Evolutionary conservation across 2,113 vertebrate genomes (phyloP).

Genomic region (Capricornis sumatraensis): DNA sequence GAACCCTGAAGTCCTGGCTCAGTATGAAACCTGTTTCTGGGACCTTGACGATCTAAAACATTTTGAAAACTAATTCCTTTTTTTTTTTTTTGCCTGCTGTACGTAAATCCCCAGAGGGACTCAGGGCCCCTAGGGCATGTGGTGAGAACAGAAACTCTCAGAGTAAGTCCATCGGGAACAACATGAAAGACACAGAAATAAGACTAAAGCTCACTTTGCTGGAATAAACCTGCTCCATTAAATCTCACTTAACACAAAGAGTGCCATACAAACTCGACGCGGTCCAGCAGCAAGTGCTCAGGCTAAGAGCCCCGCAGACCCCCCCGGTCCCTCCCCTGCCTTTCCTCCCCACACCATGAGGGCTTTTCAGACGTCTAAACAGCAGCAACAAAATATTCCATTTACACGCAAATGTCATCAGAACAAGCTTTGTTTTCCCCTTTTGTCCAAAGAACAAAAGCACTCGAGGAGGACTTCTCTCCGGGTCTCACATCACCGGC

Average conservation of each 20-base stretch:
- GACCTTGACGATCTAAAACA: neutral
- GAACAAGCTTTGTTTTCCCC: neutral
- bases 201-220: neutral
- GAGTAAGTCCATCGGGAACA: neutral
- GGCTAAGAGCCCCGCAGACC: rapidly evolving
- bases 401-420: neutral
- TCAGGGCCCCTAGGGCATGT: neutral
- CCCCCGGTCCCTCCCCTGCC: neutral
- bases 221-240: neutral
- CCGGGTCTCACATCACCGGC: neutral
- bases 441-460: neutral
- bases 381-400: neutral
- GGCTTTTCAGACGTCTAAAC: neutral
- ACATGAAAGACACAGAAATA: neutral
- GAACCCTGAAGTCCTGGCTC: no score
- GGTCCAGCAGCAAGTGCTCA: rapidly evolving
- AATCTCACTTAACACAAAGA: neutral
- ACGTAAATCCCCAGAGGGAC: rapidly evolving
- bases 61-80: neutral
- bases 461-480: neutral
- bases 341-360: neutral
- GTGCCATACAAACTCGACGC: rapidly evolving
- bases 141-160: neutral
- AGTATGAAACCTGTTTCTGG: neutral
- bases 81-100: neutral